phyloP scores from a whole-genome alignment of 2,888 invertebrate species.

The Polydrusus tereticollis region DNA sequence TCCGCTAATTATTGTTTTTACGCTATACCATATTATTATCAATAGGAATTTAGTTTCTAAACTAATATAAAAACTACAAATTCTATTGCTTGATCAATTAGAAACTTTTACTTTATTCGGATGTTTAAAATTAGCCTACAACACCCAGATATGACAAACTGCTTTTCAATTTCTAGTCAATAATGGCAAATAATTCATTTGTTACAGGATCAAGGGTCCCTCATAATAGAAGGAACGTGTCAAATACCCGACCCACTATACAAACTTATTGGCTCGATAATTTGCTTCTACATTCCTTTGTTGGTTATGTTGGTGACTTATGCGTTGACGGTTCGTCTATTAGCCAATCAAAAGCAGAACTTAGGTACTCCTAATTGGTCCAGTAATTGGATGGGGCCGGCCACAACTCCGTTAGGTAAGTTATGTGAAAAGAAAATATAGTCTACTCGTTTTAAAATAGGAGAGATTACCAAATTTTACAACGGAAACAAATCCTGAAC shows the following conservation, averaged over 20 bases:
- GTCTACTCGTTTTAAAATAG: too few relatives aligned
- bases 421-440: too few relatives aligned
- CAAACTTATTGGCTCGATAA: conserved; percentile 93
- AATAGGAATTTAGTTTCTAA: too few relatives aligned
- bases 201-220: conserved; percentile 84
- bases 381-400: conserved; percentile 77
- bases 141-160: neutral
- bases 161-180: neutral
- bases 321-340: conserved; percentile 87
- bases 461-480: too few relatives aligned
- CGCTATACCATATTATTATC: too few relatives aligned
- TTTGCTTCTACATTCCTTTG: conserved; percentile 96
- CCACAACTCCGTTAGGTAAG: conserved; percentile 59
- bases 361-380: conserved; percentile 79
- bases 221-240: conserved; percentile 86
- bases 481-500: too few relatives aligned
- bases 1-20: too few relatives aligned
- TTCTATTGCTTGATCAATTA: too few relatives aligned
- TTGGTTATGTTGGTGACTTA: conserved; percentile 97
- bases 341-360: conserved; percentile 87
- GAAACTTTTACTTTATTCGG: too few relatives aligned
- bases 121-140: neutral
- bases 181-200: conserved; percentile 16
- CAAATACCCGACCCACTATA: conserved; percentile 91
- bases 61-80: too few relatives aligned